Conservation (phyloP, 2,113 vertebrate genomes). For the Antechinus flavipes region DNA sequence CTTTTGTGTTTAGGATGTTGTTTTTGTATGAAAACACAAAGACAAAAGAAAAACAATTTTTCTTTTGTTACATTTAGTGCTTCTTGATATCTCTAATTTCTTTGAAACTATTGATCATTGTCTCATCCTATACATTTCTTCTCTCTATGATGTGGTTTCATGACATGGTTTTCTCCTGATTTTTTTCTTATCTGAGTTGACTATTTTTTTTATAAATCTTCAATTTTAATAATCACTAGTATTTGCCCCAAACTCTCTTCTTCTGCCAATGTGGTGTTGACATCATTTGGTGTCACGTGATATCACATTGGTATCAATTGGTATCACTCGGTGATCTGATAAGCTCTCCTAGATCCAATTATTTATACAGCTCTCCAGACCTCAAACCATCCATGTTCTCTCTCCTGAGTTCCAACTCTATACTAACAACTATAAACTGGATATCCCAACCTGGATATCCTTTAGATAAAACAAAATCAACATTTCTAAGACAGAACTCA, state of each 20-base stretch:
- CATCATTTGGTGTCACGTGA: no score
- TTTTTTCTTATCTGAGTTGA: not conserved
- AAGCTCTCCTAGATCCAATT: not conserved
- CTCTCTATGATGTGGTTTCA: not conserved
- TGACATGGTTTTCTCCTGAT: not conserved
- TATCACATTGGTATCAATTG: no score
- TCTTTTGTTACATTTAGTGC: not conserved
- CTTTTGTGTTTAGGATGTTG: not conserved
- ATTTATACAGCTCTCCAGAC: not conserved
- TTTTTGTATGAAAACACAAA: not conserved
- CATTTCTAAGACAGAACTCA: not conserved
- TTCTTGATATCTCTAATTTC: not conserved
- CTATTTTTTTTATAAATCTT: not conserved
- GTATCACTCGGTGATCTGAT: not conserved
- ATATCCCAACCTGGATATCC: not conserved
- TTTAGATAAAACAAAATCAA: not conserved
- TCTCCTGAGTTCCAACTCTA: not conserved
- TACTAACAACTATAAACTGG: not conserved
- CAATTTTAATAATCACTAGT: not conserved
- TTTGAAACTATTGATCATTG: not conserved
- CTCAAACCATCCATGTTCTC: not conserved
- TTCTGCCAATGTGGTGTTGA: not conserved
- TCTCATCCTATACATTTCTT: not conserved
- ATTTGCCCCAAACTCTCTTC: not conserved
- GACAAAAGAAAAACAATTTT: not conserved